Evolutionary conservation across 2,113 vertebrate species (phyloP), one percentile per base, ranked within the genome.

Genomic region (Lepus timidus): DNA sequence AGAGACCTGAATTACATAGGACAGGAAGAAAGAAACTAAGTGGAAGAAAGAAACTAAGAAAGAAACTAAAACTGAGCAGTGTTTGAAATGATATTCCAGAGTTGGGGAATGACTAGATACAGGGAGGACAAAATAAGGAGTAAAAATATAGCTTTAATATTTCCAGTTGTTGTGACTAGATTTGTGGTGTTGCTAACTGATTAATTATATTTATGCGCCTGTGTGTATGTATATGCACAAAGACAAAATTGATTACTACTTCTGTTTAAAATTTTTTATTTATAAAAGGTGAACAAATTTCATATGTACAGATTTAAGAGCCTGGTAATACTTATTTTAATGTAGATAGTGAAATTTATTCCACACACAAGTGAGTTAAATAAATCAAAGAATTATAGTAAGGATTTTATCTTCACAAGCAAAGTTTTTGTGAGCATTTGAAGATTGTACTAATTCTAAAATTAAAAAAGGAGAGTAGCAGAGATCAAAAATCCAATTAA

Each of bases 401-500:
- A 91, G 16, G 33, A 68, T 75, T 80, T 85, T 95, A 91, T 61
- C 49, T 65, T 71, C 33, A 81, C 11, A 79, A 31, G 10, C 67
- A 65, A 85, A n/a, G 1, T 61, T 91, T 93, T 87, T 83, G 9
- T 27, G 3, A 76, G 9, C 29, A 10, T 14, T 14, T 65, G 4
- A 80, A 83, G 58, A 4, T 31, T 93, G 1, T 33, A n/a, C 6
- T 87, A n/a, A 55, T 85, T 94, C 9, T 58, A 19, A 74, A 80
- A 90, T 90, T 90, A 85, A 74, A 81, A 82, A 85, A 62, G 80
- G 80, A 95, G 96, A 81, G 4, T 81, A 92, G 19, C 33, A 74
- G 7, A 88, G 10, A 94, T 83, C 3, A 87, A 4, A 87, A 81
- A 79, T 83, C 44, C 33, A 90, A 75, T 94, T 74, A 96, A 82